These are phyloP conservation scores for Trichogramma pretiosum DNA, from an alignment of 1,140 invertebrate genomes.

Conservation along the genomic window DNA sequence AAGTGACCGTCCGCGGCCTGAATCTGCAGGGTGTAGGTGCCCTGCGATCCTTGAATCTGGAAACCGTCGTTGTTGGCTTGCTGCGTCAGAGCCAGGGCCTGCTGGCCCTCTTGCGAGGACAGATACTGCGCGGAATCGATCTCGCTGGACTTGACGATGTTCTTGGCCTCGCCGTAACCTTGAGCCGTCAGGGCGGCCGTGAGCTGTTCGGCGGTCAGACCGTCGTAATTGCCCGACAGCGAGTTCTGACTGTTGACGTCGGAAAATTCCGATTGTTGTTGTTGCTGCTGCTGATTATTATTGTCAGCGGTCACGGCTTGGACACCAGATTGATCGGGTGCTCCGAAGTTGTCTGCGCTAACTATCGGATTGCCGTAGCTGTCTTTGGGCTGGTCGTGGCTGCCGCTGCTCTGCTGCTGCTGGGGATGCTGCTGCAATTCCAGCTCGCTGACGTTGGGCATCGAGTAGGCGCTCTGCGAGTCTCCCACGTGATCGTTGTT, in stretches of 20 bases:
- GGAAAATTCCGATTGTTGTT: no score
- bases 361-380: slow-evolving; percentile 37
- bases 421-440: slow-evolving; percentile 28
- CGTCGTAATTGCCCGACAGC: slow-evolving; percentile 5
- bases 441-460: slow-evolving; percentile 31
- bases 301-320: slow-evolving; percentile 8
- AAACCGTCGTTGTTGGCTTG: slow-evolving; percentile 45
- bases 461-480: no score
- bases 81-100: slow-evolving; percentile 30
- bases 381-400: slow-evolving; percentile 30
- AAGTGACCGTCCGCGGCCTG: slow-evolving; percentile 50
- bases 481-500: no score
- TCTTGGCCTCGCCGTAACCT: slow-evolving; percentile 27
- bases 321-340: slow-evolving; percentile 21
- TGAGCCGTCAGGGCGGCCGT: slow-evolving; percentile 27
- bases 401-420: no score
- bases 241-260: slow-evolving; percentile 19
- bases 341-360: slow-evolving; percentile 22
- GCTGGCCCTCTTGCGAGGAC: slow-evolving; percentile 28
- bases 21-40: slow-evolving; percentile 64
- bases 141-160: slow-evolving; percentile 20
- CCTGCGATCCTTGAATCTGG: slow-evolving; percentile 52
- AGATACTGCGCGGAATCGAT: slow-evolving; percentile 33
- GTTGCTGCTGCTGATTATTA: no score
- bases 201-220: slow-evolving; percentile 23